Percentiles rank a stretch among this genome's conserved stretches.
These are phyloP conservation scores for Abramis brama DNA, from an alignment of 2,113 vertebrate species.

Conservation along the genomic window DNA sequence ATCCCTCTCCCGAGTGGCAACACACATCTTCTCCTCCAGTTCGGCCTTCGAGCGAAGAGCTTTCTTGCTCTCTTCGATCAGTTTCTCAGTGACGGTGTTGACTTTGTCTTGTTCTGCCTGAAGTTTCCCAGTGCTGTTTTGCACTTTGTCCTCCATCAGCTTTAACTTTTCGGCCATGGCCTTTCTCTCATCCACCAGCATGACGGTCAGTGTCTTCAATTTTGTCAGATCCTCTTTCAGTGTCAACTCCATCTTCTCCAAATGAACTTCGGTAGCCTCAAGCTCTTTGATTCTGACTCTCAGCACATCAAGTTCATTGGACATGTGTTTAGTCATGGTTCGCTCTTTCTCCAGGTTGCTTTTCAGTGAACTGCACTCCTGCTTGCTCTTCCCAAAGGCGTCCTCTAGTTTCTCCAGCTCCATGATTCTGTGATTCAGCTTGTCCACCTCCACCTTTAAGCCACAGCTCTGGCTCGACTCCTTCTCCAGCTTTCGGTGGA, in stretches of 20 bases:
- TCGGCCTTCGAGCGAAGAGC: conserved; percentile 91
- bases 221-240: conserved; percentile 96
- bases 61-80: conserved; percentile 95
- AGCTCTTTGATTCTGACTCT: conserved; percentile 88
- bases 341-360: conserved; percentile 92
- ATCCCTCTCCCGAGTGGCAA: conserved; percentile 87
- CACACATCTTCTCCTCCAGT: conserved; percentile 90
- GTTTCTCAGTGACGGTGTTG: conserved; percentile 89
- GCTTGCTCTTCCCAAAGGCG: conserved; percentile 91
- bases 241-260: conserved; percentile 88
- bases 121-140: conserved; percentile 86
- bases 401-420: conserved; percentile 95
- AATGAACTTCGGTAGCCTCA: conserved; percentile 84
- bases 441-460: conserved; percentile 90
- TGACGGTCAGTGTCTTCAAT: conserved; percentile 93
- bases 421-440: conserved; percentile 90
- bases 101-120: conserved; percentile 94
- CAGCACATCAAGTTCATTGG: conserved; percentile 86
- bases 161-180: conserved; percentile 90
- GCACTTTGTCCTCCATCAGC: conserved; percentile 92
- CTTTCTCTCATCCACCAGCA: conserved; percentile 95
- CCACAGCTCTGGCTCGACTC: conserved; percentile 85
- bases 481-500: conserved; percentile 91
- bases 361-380: conserved; percentile 90
- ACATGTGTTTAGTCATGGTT: conserved; percentile 85